phyloP scores from a whole-genome alignment of 1,140 invertebrate genomes.

The Brachystomella parvula region DNA sequence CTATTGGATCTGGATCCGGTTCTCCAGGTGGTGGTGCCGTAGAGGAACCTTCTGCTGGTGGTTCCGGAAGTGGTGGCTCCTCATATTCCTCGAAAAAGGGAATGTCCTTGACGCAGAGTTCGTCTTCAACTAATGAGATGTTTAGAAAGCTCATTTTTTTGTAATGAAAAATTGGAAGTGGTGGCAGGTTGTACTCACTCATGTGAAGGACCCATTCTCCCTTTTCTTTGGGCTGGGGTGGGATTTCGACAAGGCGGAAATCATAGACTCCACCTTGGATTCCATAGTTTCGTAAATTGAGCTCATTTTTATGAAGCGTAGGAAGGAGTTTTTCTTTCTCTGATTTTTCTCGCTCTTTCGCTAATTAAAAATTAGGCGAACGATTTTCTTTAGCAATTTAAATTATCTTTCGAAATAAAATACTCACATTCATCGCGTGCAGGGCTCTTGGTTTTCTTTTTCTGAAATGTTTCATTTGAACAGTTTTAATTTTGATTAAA shows the following conservation, averaged over 20 bases:
- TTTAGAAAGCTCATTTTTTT: neutral
- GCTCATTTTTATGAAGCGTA: constrained; percentile 13
- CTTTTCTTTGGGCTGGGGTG: constrained; percentile 28
- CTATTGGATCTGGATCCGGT: neutral
- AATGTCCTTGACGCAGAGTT: neutral
- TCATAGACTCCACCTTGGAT: constrained; percentile 32
- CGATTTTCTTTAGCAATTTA: neutral
- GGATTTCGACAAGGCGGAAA: constrained; percentile 23
- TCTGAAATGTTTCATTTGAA: neutral
- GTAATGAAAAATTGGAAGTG: neutral
- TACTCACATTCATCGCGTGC: neutral
- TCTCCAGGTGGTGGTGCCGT: neutral
- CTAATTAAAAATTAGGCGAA: constrained; percentile 4
- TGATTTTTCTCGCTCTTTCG: constrained; percentile 28
- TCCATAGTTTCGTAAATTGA: constrained; percentile 30
- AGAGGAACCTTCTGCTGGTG: too few relatives aligned
- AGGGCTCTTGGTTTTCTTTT: neutral
- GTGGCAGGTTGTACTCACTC: constrained; percentile 17
- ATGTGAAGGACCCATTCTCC: constrained; percentile 28
- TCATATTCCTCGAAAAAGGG: neutral
- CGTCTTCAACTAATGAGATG: constrained; percentile 6
- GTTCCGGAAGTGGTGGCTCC: neutral
- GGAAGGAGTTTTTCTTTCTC: constrained; percentile 31
- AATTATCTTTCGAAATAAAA: neutral
- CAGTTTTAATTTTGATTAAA: neutral